These are phyloP conservation scores for Subanguina moxae DNA, from an alignment of 1,140 invertebrate genomes.

Conservation along the genomic window DNA sequence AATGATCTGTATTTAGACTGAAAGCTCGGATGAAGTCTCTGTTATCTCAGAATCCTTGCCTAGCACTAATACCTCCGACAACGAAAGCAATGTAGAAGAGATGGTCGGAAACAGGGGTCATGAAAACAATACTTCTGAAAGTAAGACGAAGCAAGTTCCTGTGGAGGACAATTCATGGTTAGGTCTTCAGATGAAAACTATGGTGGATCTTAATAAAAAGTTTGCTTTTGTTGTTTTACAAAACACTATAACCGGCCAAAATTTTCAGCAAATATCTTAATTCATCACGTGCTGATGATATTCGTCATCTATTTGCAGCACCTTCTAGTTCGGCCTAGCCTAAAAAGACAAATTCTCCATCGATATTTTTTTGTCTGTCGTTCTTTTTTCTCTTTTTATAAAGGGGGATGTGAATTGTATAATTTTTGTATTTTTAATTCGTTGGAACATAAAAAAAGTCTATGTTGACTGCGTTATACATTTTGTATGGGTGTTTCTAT, in stretches of 20 bases:
- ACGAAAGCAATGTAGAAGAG: not conserved
- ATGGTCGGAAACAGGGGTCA: not conserved
- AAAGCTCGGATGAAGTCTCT: not conserved
- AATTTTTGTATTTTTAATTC: no score
- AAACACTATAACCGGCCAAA: not conserved
- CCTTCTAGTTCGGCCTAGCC: not conserved
- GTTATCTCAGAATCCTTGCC: not conserved
- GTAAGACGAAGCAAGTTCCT: not conserved
- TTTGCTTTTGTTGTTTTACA: not conserved
- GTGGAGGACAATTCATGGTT: constrained; percentile 2
- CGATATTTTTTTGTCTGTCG: no score
- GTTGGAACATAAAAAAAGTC: no score
- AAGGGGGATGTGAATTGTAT: no score
- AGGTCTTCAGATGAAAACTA: constrained; percentile 2
- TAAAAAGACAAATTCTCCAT: no score
- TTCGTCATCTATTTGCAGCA: constrained; percentile 33
- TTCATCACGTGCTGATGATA: constrained; percentile 23
- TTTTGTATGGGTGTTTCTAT: no score
- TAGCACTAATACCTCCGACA: not conserved
- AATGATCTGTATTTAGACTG: not conserved
- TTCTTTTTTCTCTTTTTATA: no score
- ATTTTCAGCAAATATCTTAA: constrained; percentile 34
- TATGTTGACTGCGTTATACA: no score
- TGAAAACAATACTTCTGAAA: not conserved
- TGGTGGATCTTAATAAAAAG: constrained; percentile 7